phyloP scores from a whole-genome alignment of 2,797 vertebrate species.

The Sebastes goodei region DNA sequence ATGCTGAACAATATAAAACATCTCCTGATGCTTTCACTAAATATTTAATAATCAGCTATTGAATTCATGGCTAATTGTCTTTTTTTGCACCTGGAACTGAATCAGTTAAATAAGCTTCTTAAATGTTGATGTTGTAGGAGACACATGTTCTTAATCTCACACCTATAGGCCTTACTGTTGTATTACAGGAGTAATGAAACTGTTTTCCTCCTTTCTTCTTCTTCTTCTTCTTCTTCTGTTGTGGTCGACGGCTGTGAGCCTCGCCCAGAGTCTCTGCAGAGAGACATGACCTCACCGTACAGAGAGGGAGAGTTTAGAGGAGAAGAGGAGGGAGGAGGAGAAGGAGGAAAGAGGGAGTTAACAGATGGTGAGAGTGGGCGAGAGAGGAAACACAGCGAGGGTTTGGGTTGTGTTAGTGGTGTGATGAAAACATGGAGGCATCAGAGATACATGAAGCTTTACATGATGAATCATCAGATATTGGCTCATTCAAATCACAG shows the following conservation, averaged over 20 bases:
- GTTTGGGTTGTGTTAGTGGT: background rate
- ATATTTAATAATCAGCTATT: background rate
- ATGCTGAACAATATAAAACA: background rate
- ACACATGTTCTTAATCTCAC: background rate
- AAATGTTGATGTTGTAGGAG: background rate
- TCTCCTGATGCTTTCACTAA: background rate
- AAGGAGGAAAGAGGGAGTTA: background rate
- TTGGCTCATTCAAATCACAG: background rate
- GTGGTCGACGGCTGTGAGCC: slow-evolving; percentile 25
- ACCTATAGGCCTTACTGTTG: background rate
- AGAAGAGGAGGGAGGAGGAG: background rate
- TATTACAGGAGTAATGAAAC: too few relatives aligned
- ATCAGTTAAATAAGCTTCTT: background rate
- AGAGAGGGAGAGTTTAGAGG: background rate
- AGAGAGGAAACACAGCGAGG: background rate
- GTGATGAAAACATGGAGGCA: background rate
- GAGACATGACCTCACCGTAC: slow-evolving; percentile 65
- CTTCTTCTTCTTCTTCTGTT: background rate
- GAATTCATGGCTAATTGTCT: background rate
- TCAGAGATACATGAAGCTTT: background rate
- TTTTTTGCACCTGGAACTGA: background rate
- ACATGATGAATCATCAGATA: too few relatives aligned
- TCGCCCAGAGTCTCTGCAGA: slow-evolving; percentile 65
- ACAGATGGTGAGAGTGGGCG: background rate
- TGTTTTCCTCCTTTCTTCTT: background rate